These are phyloP conservation scores for Elysia crispata DNA, from an alignment of 2,888 invertebrate species.

Conservation along the genomic window DNA sequence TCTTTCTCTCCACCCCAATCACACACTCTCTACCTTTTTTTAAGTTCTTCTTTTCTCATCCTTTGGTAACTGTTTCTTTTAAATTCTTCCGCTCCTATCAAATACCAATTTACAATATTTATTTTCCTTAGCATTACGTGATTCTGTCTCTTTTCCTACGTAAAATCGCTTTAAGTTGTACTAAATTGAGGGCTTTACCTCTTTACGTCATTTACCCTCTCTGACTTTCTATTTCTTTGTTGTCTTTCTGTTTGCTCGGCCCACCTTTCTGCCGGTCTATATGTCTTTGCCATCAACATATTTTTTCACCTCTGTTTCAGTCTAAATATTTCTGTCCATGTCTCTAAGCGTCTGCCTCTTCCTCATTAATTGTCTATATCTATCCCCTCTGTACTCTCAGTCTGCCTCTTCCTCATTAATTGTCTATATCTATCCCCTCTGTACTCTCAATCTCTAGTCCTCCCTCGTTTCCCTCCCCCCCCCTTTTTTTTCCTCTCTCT, in stretches of 20 bases:
- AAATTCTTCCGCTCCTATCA: slow-evolving; percentile 65
- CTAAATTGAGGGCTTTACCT: slow-evolving; percentile 27
- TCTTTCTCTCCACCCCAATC: slow-evolving; percentile 35
- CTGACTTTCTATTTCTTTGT: no score
- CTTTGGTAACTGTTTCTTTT: slow-evolving; percentile 30
- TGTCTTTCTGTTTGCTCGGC: no score
- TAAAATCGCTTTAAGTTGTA: slow-evolving; percentile 35
- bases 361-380: background rate
- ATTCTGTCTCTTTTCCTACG: slow-evolving; percentile 24
- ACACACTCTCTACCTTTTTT: slow-evolving; percentile 65
- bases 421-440: slow-evolving; percentile 40
- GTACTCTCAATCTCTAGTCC: slow-evolving; percentile 29
- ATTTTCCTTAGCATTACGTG: no score
- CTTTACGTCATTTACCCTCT: slow-evolving; percentile 1
- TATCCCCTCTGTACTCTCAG: background rate
- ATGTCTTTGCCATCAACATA: no score
- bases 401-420: slow-evolving; percentile 1
- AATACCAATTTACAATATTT: slow-evolving; percentile 68
- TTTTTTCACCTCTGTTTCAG: no score
- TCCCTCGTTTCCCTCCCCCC: slow-evolving; percentile 15
- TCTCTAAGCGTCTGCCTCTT: background rate
- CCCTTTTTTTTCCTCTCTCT: background rate
- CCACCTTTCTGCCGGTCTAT: no score
- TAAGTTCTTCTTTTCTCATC: slow-evolving; percentile 73
- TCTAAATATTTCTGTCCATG: background rate